Base-by-base conservation (phyloP, 1,140 invertebrate species). In the Drosophila nigrodunni region DNA sequence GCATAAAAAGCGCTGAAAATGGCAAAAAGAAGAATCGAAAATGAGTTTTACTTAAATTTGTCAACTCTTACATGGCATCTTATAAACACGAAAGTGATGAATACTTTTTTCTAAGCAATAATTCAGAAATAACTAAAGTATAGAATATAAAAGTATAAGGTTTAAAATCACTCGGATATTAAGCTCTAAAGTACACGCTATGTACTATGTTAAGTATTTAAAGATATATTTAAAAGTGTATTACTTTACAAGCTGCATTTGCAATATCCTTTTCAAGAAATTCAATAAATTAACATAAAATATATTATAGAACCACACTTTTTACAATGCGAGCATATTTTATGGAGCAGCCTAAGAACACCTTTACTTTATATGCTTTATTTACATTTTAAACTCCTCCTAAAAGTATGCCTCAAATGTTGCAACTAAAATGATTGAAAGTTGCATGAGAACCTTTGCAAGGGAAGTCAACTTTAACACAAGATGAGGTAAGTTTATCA, bases 1-100 rank as follows among this genome's bases (percentile, higher is more conserved):
- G 92, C 13, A 79, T 91, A 6, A 87, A 86, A 58, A 92, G 91
- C 50, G 91, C 91, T 18, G 88, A 90, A 10, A 71, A 57, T 39
- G 37, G 37, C 30, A 79, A 88, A 61, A 47, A 73, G 54, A 50
- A 74, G 65, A 57, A 58, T 1, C 57, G 35, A 18, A 81, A 74
- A 50, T 66, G 18, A 55, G 60, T 44, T 21, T 44, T 30, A 44
- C 18, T 8, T 9, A 65, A 44, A 44, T 37, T 49, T 18, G 0
- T 37, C 13, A 21, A 41, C 41, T 52, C 41, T 25, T 52, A 15
- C 8, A 54, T 15, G 2, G 0, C 13, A 54, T 34, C 50, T 13
- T 5, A 21, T 49, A 6, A 30, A 10, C 47, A 21, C 21, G 5
- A 34, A n/a, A 15, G 25, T n/a, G 1, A 25, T 1, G 8, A 54